Evolutionary conservation across 2,888 invertebrate species (phyloP).

Genomic region (Diarsia mendica): DNA sequence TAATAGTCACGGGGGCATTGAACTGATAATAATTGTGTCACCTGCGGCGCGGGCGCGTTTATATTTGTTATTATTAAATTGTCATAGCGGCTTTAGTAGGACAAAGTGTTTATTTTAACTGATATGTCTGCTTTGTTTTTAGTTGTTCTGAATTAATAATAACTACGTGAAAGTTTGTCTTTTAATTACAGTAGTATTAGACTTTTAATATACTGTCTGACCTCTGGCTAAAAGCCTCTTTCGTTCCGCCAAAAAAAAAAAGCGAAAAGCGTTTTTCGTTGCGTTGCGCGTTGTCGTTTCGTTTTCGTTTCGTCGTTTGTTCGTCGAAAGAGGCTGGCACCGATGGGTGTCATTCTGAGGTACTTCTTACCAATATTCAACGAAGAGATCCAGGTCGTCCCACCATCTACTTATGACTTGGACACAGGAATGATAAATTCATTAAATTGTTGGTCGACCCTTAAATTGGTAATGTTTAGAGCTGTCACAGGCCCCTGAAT

Average conservation of each 20-base stretch:
- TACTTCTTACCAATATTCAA: not conserved
- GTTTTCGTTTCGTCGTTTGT: too few relatives aligned
- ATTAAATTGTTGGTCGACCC: not conserved
- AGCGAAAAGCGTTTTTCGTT: too few relatives aligned
- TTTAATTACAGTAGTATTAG: not conserved
- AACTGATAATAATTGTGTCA: conserved; percentile 54
- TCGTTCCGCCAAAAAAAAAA: too few relatives aligned
- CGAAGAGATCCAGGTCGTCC: not conserved
- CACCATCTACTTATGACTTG: not conserved
- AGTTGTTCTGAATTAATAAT: not conserved
- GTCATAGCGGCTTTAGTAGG: conserved; percentile 6
- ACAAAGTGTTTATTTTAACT: conserved; percentile 21
- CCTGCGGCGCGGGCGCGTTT: conserved; percentile 38
- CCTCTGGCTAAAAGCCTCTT: not conserved
- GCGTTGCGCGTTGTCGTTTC: too few relatives aligned
- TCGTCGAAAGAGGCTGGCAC: too few relatives aligned
- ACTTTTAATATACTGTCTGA: not conserved
- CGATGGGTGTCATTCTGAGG: not conserved
- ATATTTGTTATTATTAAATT: conserved; percentile 21
- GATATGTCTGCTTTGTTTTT: not conserved
- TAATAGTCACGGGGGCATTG: conserved; percentile 44
- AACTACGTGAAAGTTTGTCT: not conserved
- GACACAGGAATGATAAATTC: not conserved
- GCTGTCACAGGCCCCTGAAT: not conserved
- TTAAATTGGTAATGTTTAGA: not conserved